These are phyloP conservation scores for Sardina pilchardus DNA, from an alignment of 2,113 vertebrate genomes.

Conservation along the genomic window DNA sequence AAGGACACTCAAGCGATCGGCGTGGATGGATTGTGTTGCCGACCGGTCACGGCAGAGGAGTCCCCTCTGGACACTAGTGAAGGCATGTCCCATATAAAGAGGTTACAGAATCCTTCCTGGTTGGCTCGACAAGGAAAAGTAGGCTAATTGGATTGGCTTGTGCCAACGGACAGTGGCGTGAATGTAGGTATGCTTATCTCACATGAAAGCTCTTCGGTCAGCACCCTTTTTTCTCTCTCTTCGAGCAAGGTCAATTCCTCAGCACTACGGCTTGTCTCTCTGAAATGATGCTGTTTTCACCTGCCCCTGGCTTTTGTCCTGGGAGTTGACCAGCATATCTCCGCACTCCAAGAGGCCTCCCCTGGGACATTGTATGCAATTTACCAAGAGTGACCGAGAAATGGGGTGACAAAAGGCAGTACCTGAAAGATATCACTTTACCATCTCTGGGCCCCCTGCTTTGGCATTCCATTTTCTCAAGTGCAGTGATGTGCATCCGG, in stretches of 20 bases:
- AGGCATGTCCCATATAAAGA: constrained; percentile 14
- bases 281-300: background rate
- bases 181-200: constrained; percentile 49
- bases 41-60: constrained; percentile 23
- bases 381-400: constrained; percentile 37
- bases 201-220: constrained; percentile 9
- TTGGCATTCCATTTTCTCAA: constrained; percentile 70
- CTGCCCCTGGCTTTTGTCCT: background rate
- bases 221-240: background rate
- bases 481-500: constrained; percentile 67
- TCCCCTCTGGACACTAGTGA: background rate
- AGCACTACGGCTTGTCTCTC: background rate
- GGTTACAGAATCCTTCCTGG: constrained; percentile 35
- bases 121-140: constrained; percentile 40
- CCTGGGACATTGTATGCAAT: constrained; percentile 64
- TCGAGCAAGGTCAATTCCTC: background rate
- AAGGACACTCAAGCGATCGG: constrained; percentile 28
- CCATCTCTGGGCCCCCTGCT: constrained; percentile 63
- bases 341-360: background rate
- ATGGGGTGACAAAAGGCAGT: constrained; percentile 60
- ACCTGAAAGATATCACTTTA: constrained; percentile 71
- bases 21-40: constrained; percentile 40
- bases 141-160: constrained; percentile 63
- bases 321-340: background rate
- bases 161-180: constrained; percentile 51